Conservation (phyloP, 2,113 vertebrate species). For the Orcinus orca region DNA sequence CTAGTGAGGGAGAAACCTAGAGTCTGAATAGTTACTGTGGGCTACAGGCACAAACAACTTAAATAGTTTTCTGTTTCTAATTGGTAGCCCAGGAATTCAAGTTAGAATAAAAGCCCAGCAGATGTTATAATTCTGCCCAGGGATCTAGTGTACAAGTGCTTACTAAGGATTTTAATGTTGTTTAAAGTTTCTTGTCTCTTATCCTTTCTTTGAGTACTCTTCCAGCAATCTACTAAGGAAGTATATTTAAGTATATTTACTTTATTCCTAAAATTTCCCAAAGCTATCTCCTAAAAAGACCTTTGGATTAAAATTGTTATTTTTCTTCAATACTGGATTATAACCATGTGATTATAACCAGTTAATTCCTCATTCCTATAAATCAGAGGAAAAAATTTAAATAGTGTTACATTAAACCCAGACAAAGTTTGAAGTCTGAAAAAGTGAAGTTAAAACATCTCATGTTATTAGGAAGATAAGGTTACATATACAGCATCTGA, state of each 20-base stretch:
- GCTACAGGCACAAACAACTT: background rate
- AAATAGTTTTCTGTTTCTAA: conserved; percentile 29
- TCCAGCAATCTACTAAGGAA: background rate
- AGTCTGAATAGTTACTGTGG: background rate
- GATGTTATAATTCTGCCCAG: background rate
- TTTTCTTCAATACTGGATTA: background rate
- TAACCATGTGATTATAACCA: background rate
- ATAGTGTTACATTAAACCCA: background rate
- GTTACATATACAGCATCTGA: background rate
- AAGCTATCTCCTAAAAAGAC: background rate
- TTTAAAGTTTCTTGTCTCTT: background rate
- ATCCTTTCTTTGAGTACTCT: background rate
- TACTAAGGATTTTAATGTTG: background rate
- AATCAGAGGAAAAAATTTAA: conserved; percentile 8
- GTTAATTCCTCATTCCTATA: background rate
- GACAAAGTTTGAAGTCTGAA: background rate
- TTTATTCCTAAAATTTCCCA: conserved; percentile 22
- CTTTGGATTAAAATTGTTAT: background rate
- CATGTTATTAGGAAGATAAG: background rate
- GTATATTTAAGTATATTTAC: background rate
- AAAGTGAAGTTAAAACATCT: background rate
- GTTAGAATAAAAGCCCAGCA: background rate
- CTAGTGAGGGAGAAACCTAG: background rate
- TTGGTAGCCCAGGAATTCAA: background rate
- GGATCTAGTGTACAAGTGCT: background rate